phyloP scores from a whole-genome alignment of 2,888 invertebrate genomes.

The Pseudeuparius sepicola region DNA sequence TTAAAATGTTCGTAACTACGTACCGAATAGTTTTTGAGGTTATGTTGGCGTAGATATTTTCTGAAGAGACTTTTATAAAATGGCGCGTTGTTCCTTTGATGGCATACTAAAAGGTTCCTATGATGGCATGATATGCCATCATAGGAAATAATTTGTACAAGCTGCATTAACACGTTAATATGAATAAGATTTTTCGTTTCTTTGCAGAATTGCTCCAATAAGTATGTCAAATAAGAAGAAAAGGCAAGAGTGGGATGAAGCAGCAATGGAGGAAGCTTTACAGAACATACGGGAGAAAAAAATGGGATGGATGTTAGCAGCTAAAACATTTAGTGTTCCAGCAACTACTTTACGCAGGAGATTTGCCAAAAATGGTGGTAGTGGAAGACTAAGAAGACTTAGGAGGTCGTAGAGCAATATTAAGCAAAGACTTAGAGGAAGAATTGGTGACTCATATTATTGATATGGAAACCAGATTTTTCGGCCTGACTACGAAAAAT shows the following conservation, averaged over 20 bases:
- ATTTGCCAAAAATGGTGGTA: not conserved
- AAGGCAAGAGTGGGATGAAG: slow-evolving; percentile 6
- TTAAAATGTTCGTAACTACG: too few species aligned
- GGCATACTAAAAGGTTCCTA: too few species aligned
- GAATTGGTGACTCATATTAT: slow-evolving; percentile 13
- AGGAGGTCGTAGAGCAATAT: slow-evolving; percentile 4
- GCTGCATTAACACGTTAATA: too few species aligned
- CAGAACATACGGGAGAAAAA: slow-evolving; percentile 1
- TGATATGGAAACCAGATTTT: slow-evolving; percentile 17
- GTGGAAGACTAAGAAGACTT: not conserved
- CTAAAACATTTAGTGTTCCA: slow-evolving; percentile 11
- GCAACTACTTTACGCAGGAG: slow-evolving; percentile 6
- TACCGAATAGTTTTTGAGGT: too few species aligned
- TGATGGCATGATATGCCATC: too few species aligned
- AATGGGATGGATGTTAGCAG: slow-evolving; percentile 9
- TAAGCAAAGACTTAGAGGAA: slow-evolving; percentile 9
- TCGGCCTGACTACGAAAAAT: slow-evolving; percentile 48
- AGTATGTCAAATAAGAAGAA: too few species aligned
- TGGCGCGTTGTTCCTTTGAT: too few species aligned
- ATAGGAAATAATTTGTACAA: too few species aligned
- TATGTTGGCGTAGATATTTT: too few species aligned
- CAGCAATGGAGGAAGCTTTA: slow-evolving; percentile 1
- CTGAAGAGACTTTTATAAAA: too few species aligned
- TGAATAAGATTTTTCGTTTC: too few species aligned
- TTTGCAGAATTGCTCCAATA: not conserved